Percentiles rank a stretch among this genome's conserved stretches.
Evolutionary conservation across 1,140 invertebrate genomes (phyloP).

Genomic region (Himalopsyche phryganea): DNA sequence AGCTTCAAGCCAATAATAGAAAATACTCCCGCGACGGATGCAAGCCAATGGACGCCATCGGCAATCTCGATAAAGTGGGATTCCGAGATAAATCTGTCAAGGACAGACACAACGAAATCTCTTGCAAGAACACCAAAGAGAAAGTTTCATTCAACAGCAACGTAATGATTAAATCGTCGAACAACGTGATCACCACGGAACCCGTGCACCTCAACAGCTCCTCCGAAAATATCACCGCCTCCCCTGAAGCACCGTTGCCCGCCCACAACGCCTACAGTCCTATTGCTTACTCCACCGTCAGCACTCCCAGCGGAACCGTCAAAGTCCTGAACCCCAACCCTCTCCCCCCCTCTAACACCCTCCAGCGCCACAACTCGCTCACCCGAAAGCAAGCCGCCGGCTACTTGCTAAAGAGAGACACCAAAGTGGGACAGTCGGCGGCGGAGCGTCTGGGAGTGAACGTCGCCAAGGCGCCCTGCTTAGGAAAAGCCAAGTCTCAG

Average conservation of each 20-base stretch:
- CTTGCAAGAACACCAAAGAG: conserved; percentile 41
- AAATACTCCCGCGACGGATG: conserved; percentile 44
- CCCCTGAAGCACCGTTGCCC: conserved; percentile 35
- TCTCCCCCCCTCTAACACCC: conserved; percentile 45
- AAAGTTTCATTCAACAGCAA: conserved; percentile 52
- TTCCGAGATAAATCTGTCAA: conserved; percentile 29
- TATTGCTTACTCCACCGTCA: conserved; percentile 27
- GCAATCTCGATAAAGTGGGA: conserved; percentile 35
- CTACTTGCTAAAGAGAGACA: conserved; percentile 46
- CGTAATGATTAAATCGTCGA: conserved; percentile 50
- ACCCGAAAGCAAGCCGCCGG: conserved; percentile 55
- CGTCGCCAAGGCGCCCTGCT: conserved; percentile 38
- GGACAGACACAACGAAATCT: conserved; percentile 38
- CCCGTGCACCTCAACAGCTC: conserved; percentile 41
- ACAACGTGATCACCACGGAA: conserved; percentile 53
- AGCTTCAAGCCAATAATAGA: conserved; percentile 22
- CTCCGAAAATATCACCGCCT: conserved; percentile 40
- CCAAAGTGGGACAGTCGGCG: conserved; percentile 43
- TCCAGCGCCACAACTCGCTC: conserved; percentile 58
- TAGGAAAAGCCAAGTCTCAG: conserved; percentile 25
- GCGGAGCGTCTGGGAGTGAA: conserved; percentile 49
- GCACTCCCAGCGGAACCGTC: conserved; percentile 39
- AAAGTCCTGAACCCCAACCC: conserved; percentile 44
- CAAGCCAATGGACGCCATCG: conserved; percentile 32
- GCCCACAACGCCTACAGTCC: conserved; percentile 24